A percentile compares a stretch with the other conserved stretches of the same genome.
phyloP scores from a whole-genome alignment of 2,888 invertebrate genomes.

The Tethea ocularis region DNA sequence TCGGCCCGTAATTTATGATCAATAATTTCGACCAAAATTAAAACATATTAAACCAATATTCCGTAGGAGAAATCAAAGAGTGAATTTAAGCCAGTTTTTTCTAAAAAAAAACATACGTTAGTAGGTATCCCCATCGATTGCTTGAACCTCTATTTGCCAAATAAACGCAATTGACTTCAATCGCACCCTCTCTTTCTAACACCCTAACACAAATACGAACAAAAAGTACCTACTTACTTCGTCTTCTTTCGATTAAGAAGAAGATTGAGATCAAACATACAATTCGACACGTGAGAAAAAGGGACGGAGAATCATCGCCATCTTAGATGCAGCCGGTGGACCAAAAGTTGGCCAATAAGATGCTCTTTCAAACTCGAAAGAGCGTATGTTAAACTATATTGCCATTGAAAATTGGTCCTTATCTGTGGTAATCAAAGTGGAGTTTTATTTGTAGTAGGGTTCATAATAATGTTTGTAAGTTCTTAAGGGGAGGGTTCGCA shows the following conservation, averaged over 20 bases:
- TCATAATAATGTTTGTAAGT: constrained; percentile 71
- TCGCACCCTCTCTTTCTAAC: constrained; percentile 56
- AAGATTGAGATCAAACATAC: constrained; percentile 55
- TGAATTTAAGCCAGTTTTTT: neutral
- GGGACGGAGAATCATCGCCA: constrained; percentile 67
- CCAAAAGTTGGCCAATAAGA: constrained; percentile 81
- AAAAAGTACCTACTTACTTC: constrained; percentile 63
- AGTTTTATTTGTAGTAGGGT: constrained; percentile 52
- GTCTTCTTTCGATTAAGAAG: constrained; percentile 76
- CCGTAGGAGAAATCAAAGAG: neutral
- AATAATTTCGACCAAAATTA: too few relatives aligned
- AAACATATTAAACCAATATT: too few relatives aligned
- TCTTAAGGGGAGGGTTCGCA: constrained; percentile 66
- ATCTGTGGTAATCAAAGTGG: constrained; percentile 28
- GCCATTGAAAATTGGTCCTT: constrained; percentile 14
- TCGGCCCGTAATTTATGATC: too few relatives aligned
- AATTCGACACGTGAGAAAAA: constrained; percentile 37
- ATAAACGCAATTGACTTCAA: constrained; percentile 67
- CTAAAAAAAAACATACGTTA: neutral
- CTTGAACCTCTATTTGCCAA: constrained; percentile 67
- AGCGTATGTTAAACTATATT: constrained; percentile 41
- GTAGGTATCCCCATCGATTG: constrained; percentile 55
- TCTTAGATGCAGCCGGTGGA: constrained; percentile 81
- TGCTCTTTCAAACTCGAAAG: constrained; percentile 49
- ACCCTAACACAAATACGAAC: constrained; percentile 67